These are phyloP conservation scores for Polymixis lichenea DNA, from an alignment of 2,888 invertebrate genomes.

Conservation along the genomic window DNA sequence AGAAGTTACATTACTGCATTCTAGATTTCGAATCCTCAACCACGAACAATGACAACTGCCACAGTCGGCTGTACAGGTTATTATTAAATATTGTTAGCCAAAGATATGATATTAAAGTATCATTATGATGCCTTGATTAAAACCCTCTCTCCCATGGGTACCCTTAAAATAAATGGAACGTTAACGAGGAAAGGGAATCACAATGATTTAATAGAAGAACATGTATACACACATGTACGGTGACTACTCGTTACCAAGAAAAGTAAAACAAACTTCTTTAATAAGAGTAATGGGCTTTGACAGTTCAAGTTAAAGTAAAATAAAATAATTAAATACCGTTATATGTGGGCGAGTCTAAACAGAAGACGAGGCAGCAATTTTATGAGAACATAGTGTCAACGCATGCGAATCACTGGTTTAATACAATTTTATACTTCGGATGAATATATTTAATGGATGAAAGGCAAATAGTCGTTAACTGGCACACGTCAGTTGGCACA, in stretches of 20 bases:
- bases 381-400: slow-evolving; percentile 22
- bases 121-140: not conserved
- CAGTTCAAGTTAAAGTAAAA: not conserved
- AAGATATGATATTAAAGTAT: not conserved
- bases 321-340: slow-evolving; percentile 10
- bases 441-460: slow-evolving; percentile 74
- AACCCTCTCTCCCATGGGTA: not conserved
- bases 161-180: not conserved
- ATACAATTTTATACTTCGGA: slow-evolving; percentile 62
- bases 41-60: not conserved
- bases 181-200: slow-evolving; percentile 6
- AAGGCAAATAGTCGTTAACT: slow-evolving; percentile 79
- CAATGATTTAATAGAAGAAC: not conserved
- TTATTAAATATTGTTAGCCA: not conserved
- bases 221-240: not conserved
- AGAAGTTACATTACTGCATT: not conserved
- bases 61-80: not conserved
- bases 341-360: not conserved
- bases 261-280: slow-evolving; percentile 31
- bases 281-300: slow-evolving; percentile 31
- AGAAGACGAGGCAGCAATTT: slow-evolving; percentile 1
- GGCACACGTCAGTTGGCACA: slow-evolving; percentile 80
- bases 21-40: not conserved
- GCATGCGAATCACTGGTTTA: slow-evolving; percentile 55
- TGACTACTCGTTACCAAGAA: slow-evolving; percentile 1